A percentile compares a stretch with the other conserved stretches of the same genome.
Conservation (phyloP, 2,113 vertebrate species). For the Hippocampus barbouri region DNA sequence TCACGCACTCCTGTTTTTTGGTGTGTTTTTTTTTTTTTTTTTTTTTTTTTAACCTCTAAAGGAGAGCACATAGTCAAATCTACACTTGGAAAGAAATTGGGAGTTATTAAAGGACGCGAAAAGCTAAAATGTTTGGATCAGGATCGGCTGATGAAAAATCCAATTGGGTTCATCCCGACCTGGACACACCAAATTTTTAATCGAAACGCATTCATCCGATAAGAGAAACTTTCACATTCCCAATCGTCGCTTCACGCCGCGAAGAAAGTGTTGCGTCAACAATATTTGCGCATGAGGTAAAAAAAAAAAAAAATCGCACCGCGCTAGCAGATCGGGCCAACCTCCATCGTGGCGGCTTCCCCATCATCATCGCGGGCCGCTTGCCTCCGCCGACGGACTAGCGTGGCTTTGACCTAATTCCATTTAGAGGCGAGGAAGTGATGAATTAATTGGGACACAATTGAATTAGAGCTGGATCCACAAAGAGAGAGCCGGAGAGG, state of each 20-base stretch:
- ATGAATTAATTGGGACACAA: conserved; percentile 66
- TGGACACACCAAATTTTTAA: too few species aligned
- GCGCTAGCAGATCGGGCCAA: conserved; percentile 36
- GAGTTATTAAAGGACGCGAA: too few species aligned
- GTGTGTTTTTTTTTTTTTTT: not conserved
- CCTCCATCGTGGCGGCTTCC: conserved; percentile 53
- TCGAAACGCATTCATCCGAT: too few species aligned
- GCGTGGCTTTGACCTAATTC: conserved; percentile 63
- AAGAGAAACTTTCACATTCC: too few species aligned
- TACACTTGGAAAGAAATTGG: not conserved
- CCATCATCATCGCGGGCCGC: conserved; percentile 26
- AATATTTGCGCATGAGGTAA: conserved; percentile 14
- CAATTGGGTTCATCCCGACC: too few species aligned
- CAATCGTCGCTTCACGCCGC: too few species aligned
- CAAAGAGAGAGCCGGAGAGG: not conserved
- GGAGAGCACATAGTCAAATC: not conserved
- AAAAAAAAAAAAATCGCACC: conserved; percentile 1
- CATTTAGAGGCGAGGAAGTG: conserved; percentile 49
- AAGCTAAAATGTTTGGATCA: too few species aligned
- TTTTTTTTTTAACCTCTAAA: not conserved
- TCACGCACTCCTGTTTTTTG: conserved; percentile 25
- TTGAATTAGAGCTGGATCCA: conserved; percentile 53
- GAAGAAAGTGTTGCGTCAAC: conserved; percentile 6
- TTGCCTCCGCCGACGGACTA: conserved; percentile 20
- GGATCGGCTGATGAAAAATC: too few species aligned